These are phyloP conservation scores for Caenorhabditis parvicauda DNA, from an alignment of 2,888 invertebrate species.

Conservation along the genomic window DNA sequence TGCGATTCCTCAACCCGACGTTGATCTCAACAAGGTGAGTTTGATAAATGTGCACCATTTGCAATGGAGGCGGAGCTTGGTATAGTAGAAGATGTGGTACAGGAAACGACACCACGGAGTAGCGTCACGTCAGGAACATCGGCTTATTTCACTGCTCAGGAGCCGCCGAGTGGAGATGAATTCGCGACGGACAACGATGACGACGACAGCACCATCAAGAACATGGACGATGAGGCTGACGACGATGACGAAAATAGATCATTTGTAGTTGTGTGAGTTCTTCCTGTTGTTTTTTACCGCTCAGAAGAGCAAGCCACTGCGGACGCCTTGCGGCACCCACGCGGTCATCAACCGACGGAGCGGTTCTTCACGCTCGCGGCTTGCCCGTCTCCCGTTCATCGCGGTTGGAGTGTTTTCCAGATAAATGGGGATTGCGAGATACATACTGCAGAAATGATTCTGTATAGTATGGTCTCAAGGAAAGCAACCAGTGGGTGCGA, in stretches of 20 bases:
- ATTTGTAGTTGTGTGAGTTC: conserved; percentile 26
- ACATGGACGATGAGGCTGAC: conserved; percentile 14
- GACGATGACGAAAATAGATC: conserved; percentile 4
- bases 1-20: conserved; percentile 17
- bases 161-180: conserved; percentile 2
- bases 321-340: too few species aligned
- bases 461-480: conserved; percentile 30
- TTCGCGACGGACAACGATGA: not conserved
- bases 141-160: conserved; percentile 44
- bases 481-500: too few species aligned
- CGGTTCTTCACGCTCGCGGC: too few species aligned
- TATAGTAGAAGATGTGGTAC: conserved; percentile 9
- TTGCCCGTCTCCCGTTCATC: too few species aligned
- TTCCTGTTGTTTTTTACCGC: not conserved
- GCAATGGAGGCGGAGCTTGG: not conserved
- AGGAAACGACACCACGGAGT: conserved; percentile 20
- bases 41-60: not conserved
- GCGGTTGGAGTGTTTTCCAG: too few species aligned
- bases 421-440: conserved; percentile 26
- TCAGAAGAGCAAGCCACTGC: too few species aligned
- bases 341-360: too few species aligned
- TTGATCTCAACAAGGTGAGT: conserved; percentile 28
- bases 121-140: conserved; percentile 31
- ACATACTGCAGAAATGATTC: conserved; percentile 36
- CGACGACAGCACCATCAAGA: not conserved